These are phyloP conservation scores for Kryptopterus vitreolus DNA, from an alignment of 2,797 vertebrate species.

Conservation along the genomic window DNA sequence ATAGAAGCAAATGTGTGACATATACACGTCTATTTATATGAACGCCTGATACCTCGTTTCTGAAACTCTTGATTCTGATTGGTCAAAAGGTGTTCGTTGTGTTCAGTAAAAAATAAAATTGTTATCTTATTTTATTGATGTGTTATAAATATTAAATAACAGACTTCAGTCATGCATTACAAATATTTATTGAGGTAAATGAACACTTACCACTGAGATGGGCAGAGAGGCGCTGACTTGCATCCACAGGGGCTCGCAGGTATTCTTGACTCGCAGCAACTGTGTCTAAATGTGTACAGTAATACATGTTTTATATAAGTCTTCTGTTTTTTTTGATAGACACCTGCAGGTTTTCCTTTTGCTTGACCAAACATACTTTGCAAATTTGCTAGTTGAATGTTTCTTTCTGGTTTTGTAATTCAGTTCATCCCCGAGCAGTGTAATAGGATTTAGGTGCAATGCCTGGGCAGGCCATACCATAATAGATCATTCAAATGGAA, in stretches of 20 bases:
- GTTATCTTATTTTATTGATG: neutral
- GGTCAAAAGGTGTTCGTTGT: neutral
- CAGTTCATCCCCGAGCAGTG: too few species aligned
- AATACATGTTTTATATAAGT: neutral
- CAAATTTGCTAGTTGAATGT: too few species aligned
- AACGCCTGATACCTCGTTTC: neutral
- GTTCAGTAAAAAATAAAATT: neutral
- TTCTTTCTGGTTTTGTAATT: too few species aligned
- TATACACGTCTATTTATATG: neutral
- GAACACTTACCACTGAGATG: conserved; percentile 8
- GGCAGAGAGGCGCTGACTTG: conserved; percentile 14
- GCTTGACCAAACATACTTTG: too few species aligned
- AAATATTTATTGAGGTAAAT: neutral
- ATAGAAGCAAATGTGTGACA: neutral
- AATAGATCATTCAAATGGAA: too few species aligned
- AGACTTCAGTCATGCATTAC: neutral
- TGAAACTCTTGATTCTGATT: neutral
- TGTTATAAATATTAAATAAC: too few species aligned
- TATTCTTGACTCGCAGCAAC: neutral
- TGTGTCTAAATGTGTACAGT: neutral
- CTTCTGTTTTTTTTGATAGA: too few species aligned
- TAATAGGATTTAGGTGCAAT: too few species aligned
- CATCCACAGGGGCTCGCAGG: neutral
- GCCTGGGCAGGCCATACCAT: too few species aligned
- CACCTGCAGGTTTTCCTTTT: too few species aligned